Conservation (phyloP, 1,140 invertebrate species). For the Brachionus rubens region DNA sequence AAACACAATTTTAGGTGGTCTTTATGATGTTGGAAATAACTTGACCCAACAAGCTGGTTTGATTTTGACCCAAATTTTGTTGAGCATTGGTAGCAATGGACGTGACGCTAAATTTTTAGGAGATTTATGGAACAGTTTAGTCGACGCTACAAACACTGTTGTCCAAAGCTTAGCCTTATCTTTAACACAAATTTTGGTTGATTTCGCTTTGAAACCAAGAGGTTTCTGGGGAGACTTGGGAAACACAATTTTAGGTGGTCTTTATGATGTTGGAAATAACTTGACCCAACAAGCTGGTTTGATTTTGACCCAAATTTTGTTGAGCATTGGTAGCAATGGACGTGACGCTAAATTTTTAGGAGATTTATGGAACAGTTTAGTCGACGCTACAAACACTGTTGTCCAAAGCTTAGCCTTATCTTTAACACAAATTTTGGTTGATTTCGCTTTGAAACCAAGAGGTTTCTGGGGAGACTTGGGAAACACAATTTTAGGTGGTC, state of each 20-base stretch:
- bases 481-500: neutral
- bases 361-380: neutral
- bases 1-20: neutral
- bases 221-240: conserved; percentile 30
- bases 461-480: conserved; percentile 30
- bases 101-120: neutral
- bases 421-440: conserved; percentile 31
- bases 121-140: neutral
- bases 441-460: neutral
- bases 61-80: conserved; percentile 23
- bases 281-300: conserved; percentile 6
- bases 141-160: neutral
- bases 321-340: neutral
- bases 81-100: neutral
- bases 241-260: neutral
- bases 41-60: conserved; percentile 6
- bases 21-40: conserved; percentile 1
- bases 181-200: conserved; percentile 31
- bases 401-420: neutral
- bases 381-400: neutral
- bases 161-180: neutral
- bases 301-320: conserved; percentile 23
- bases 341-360: neutral
- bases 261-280: conserved; percentile 1
- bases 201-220: neutral